Conservation (phyloP, 2,113 vertebrate species). For the Xyrauchen texanus region DNA sequence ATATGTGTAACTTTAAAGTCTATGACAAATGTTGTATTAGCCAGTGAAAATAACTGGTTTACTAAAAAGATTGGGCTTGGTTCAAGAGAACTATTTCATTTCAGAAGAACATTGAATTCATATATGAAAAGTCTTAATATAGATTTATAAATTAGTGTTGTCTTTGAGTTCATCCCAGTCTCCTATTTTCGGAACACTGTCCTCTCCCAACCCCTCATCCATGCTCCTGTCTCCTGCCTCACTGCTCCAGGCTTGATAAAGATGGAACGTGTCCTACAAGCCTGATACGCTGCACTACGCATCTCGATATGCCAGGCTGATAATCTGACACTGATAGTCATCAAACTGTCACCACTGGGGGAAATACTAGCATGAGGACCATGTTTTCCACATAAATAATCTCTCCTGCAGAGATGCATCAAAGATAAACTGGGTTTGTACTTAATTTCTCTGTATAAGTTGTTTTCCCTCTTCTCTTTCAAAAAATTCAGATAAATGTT, state of each 20-base stretch:
- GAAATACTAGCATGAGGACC: slow-evolving; percentile 42
- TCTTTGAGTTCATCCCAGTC: slow-evolving; percentile 23
- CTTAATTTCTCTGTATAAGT: slow-evolving; percentile 63
- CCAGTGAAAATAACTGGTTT: too few species aligned
- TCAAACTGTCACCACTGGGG: slow-evolving; percentile 69
- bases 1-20: too few species aligned
- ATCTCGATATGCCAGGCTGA: slow-evolving; percentile 66
- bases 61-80: too few species aligned
- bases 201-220: background rate
- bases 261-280: slow-evolving; percentile 67
- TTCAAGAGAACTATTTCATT: too few species aligned
- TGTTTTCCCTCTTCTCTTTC: slow-evolving; percentile 28
- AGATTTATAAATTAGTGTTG: background rate
- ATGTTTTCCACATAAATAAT: slow-evolving; percentile 69
- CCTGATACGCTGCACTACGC: slow-evolving; percentile 63
- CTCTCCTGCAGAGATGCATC: slow-evolving; percentile 57
- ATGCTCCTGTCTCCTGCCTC: slow-evolving; percentile 52
- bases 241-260: slow-evolving; percentile 69
- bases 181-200: slow-evolving; percentile 47
- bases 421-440: slow-evolving; percentile 58
- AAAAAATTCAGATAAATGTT: slow-evolving; percentile 63
- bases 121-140: background rate
- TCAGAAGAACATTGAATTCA: too few species aligned
- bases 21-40: too few species aligned
- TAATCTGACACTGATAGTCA: slow-evolving; percentile 70